Evolutionary conservation across 1,140 invertebrate genomes (phyloP).

Genomic region (Drosophila busckii): DNA sequence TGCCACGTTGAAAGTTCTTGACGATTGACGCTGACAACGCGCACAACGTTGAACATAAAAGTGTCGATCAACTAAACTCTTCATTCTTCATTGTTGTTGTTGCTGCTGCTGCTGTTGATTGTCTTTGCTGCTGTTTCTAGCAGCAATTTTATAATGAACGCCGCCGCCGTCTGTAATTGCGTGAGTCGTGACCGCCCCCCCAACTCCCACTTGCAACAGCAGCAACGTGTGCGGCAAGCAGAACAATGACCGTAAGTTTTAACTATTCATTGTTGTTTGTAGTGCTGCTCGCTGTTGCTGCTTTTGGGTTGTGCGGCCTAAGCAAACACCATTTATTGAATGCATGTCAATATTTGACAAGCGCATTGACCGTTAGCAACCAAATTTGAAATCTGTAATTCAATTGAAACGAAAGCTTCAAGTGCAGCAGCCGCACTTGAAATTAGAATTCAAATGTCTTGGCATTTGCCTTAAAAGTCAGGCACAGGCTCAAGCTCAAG

Average conservation of each 20-base stretch:
- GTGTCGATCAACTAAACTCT: slow-evolving; percentile 73
- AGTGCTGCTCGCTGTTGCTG: no score
- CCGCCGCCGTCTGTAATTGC: slow-evolving; percentile 66
- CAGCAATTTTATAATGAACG: slow-evolving; percentile 68
- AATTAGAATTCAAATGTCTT: slow-evolving; percentile 66
- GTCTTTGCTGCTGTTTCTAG: slow-evolving; percentile 46
- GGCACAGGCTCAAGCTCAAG: neutral
- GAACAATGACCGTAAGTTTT: neutral
- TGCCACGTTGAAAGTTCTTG: slow-evolving; percentile 41
- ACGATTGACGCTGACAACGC: slow-evolving; percentile 66
- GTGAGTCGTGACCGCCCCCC: slow-evolving; percentile 47
- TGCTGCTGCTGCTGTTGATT: slow-evolving; percentile 17
- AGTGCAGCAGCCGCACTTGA: slow-evolving; percentile 50
- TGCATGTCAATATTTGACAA: slow-evolving; percentile 64
- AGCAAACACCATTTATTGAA: slow-evolving; percentile 61
- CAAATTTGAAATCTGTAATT: slow-evolving; percentile 15
- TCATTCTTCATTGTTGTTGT: neutral
- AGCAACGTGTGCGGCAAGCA: slow-evolving; percentile 17
- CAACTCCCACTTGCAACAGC: neutral
- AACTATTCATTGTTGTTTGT: no score
- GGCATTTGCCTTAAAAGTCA: slow-evolving; percentile 6
- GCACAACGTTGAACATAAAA: slow-evolving; percentile 76
- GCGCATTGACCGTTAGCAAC: slow-evolving; percentile 45
- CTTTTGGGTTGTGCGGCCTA: slow-evolving; percentile 39
- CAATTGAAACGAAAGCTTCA: slow-evolving; percentile 31